A percentile compares a stretch with the other conserved stretches of the same genome.
These are phyloP conservation scores for Sylvietta virens DNA, from an alignment of 2,113 vertebrate genomes.

Conservation along the genomic window DNA sequence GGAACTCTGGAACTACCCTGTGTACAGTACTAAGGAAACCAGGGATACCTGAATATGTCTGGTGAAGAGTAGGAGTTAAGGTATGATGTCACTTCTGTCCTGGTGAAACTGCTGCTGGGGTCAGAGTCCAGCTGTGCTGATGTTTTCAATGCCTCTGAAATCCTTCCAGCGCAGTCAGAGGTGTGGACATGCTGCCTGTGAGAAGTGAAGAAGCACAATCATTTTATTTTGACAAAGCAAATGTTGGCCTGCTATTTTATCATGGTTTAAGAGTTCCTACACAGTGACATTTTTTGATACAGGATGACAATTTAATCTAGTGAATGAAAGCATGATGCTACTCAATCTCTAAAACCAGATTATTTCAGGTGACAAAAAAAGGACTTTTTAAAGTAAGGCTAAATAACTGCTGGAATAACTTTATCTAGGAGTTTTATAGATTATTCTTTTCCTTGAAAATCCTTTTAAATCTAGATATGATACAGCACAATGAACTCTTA, in stretches of 20 bases:
- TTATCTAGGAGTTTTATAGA: conserved; percentile 4
- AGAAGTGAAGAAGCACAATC: not conserved
- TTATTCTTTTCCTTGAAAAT: conserved; percentile 15
- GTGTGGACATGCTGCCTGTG: not conserved
- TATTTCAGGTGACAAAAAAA: conserved; percentile 23
- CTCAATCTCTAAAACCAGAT: conserved; percentile 23
- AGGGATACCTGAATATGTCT: not conserved
- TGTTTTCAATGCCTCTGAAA: not conserved
- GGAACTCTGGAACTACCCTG: not conserved
- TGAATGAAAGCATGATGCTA: not conserved
- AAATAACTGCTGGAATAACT: conserved; percentile 42
- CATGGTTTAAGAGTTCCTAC: not conserved
- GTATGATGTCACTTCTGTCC: not conserved
- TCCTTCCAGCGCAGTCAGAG: not conserved
- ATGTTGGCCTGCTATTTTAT: not conserved
- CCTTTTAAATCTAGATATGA: conserved; percentile 18
- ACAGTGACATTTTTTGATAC: conserved; percentile 1
- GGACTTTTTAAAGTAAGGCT: not conserved
- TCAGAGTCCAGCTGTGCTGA: not conserved
- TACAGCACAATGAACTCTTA: not conserved
- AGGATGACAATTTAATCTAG: conserved; percentile 36
- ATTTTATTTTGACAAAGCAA: conserved; percentile 5
- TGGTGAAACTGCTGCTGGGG: not conserved
- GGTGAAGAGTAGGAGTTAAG: not conserved
- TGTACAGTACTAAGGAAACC: not conserved